Conservation (phyloP, 1,140 invertebrate genomes). For the Bilobella aurantiaca region DNA sequence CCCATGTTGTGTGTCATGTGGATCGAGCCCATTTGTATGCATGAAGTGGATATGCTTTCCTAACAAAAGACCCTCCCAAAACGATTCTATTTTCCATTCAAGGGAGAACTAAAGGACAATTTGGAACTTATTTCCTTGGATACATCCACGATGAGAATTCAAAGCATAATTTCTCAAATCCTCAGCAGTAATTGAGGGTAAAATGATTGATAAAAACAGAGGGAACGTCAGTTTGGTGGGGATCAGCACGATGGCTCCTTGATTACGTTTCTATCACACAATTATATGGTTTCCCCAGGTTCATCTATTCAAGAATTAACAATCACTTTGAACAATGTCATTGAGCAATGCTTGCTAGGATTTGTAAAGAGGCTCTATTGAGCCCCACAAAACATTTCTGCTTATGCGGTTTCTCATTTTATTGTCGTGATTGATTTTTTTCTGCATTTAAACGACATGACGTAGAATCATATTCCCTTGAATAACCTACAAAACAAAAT, state of each 20-base stretch:
- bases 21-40: not conserved
- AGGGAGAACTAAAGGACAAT: not conserved
- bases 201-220: not conserved
- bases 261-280: too few relatives aligned
- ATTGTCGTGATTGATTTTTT: too few relatives aligned
- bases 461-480: too few relatives aligned
- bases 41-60: conserved; percentile 8
- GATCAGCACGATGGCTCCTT: not conserved
- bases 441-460: too few relatives aligned
- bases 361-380: too few relatives aligned
- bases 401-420: too few relatives aligned
- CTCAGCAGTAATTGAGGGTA: not conserved
- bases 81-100: not conserved
- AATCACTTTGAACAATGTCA: too few relatives aligned
- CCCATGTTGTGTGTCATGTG: not conserved
- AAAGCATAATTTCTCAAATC: not conserved
- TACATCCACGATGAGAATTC: not conserved
- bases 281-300: not conserved
- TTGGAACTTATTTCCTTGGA: not conserved
- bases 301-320: not conserved
- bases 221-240: not conserved
- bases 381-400: too few relatives aligned
- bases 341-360: too few relatives aligned
- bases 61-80: conserved; percentile 7
- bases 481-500: too few relatives aligned